phyloP scores from a whole-genome alignment of 2,888 invertebrate species.

The Halictus ligatus region DNA sequence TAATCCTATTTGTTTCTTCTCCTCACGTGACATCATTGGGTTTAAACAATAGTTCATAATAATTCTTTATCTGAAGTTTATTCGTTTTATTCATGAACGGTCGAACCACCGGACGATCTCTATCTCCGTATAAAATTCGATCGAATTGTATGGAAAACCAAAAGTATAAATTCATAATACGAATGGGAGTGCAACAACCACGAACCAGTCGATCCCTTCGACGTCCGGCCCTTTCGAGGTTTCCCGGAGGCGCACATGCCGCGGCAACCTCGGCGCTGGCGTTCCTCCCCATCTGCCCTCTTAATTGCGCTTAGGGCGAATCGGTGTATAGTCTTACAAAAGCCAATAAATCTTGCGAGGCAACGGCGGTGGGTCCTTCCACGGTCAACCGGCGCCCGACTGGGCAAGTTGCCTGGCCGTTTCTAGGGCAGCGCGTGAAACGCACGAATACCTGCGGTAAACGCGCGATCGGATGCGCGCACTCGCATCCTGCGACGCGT shows the following conservation, averaged over 20 bases:
- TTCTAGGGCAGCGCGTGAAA: conserved; percentile 44
- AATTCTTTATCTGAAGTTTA: too few species aligned
- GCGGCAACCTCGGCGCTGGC: not conserved
- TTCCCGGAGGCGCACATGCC: conserved; percentile 36
- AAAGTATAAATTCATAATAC: too few species aligned
- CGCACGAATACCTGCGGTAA: conserved; percentile 7
- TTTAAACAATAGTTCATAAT: too few species aligned
- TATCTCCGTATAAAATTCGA: too few species aligned
- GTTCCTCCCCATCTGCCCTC: conserved; percentile 42
- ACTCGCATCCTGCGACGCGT: not conserved
- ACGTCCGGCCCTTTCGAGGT: conserved; percentile 33
- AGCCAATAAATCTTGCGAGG: conserved; percentile 73
- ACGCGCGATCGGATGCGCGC: not conserved
- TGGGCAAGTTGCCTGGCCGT: conserved; percentile 43
- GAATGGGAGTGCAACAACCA: not conserved
- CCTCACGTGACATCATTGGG: too few species aligned
- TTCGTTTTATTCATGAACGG: too few species aligned
- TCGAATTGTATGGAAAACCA: too few species aligned
- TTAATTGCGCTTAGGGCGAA: conserved; percentile 61
- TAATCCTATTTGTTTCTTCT: too few species aligned
- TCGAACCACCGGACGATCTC: too few species aligned
- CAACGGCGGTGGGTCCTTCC: conserved; percentile 74
- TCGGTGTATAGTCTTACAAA: conserved; percentile 66
- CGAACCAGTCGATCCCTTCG: conserved; percentile 7
- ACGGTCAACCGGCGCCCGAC: conserved; percentile 75